Evolutionary conservation across 37 sponge, comb jelly and placozoan genomes (phyloP).

Genomic region (Aplysina aerophoba): DNA sequence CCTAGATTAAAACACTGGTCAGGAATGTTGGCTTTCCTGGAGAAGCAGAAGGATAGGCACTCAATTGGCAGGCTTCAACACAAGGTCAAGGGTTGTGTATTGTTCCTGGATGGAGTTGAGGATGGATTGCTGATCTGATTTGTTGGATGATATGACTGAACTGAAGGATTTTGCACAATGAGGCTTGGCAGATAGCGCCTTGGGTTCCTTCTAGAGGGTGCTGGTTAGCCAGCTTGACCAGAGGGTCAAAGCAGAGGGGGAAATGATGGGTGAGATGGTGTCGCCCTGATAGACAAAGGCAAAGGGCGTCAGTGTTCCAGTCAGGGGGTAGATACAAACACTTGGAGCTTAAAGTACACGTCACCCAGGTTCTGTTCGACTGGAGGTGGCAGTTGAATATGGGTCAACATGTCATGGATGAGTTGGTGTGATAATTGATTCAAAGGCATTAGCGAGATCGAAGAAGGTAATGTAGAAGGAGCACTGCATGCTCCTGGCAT

Average conservation of each 20-base stretch:
- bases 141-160: no score
- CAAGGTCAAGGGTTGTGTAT: no score
- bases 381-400: background rate
- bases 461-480: background rate
- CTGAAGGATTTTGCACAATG: no score
- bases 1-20: background rate
- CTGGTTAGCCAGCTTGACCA: background rate
- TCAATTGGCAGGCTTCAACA: no score
- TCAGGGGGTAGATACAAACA: background rate
- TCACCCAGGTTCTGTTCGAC: no score
- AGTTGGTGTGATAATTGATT: no score
- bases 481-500: background rate
- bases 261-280: background rate
- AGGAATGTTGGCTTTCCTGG: background rate
- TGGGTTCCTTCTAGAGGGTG: background rate
- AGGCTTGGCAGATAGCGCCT: background rate
- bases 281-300: slow-evolving; percentile 6
- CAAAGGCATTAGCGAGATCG: slow-evolving; percentile 11
- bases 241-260: background rate
- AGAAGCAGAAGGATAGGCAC: no score
- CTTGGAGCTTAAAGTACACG: background rate
- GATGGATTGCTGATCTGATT: no score
- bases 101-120: no score
- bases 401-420: background rate
- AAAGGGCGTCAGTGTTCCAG: background rate